Evolutionary conservation across 2,888 invertebrate genomes (phyloP), one percentile per base, ranked within the genome.

Genomic region (Tiliacea aurago): DNA sequence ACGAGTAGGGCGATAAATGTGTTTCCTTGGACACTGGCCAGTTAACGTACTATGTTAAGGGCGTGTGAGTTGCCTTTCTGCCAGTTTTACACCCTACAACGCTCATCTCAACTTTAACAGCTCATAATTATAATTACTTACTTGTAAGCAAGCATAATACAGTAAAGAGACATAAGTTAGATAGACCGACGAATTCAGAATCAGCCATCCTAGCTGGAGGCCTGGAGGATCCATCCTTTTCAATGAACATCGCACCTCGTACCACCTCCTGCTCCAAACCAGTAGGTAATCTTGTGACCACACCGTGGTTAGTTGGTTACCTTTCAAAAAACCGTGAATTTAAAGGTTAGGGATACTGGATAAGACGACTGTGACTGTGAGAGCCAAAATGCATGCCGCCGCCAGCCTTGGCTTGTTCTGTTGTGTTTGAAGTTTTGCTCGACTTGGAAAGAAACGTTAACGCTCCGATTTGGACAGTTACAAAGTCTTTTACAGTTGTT

Each of bases 51-150:
- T 53, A 10, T 62, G 55, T 55, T 41, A 64, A n/a, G 53, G 23
- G 45, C 53, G 75, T 53, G 23, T 49, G 43, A 74, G 11, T 61
- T 23, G 23, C 20, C 11, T 23, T 23, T 61, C 49, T 74, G 49
- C 33, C 49, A 74, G 61, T 51, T 74, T 33, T 62, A 72, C 47
- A 13, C n/a, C 5, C 72, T 56, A 13, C 56, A 56, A 47, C 56
- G 18, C n/a, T 49, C 71, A 37, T 55, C 18, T 28, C 28, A 62
- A 62, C 28, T 28, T 70, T n/a, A 70, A 18, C 67, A 70, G 33
- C 69, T 68, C 33, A 47, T 47, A 58, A 33, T n/a, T 37, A 45
- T 28, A 28, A 45, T 20, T 7, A 1, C 20, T 11, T 45, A 28
- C 45, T 20, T 47, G 20, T 9, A 47, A 47, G 28, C 18, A 45